A percentile compares a stretch with the other conserved stretches of the same genome.
Evolutionary conservation across 2,797 vertebrate genomes (phyloP).

Genomic region (Esox masquinongy): DNA sequence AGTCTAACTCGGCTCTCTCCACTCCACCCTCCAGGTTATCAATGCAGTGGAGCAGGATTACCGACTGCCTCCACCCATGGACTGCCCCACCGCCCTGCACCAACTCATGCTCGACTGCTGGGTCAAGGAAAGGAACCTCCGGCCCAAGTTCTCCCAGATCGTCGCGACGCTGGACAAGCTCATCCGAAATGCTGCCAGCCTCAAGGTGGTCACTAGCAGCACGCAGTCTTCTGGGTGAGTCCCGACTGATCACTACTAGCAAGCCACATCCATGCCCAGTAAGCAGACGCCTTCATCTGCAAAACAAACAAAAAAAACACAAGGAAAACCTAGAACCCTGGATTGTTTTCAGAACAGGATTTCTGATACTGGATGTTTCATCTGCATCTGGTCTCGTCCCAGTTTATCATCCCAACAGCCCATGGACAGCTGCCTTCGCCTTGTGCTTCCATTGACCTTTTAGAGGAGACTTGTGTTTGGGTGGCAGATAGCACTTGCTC

Average conservation of each 20-base stretch:
- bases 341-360: background rate
- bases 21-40: conserved; percentile 83
- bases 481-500: background rate
- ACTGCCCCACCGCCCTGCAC: conserved; percentile 95
- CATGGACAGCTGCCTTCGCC: too few species aligned
- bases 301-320: background rate
- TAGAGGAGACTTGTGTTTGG: too few species aligned
- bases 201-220: conserved; percentile 93
- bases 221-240: conserved; percentile 92
- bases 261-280: background rate
- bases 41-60: conserved; percentile 98
- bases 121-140: conserved; percentile 95
- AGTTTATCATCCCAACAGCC: too few species aligned
- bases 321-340: background rate
- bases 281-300: background rate
- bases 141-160: conserved; percentile 97
- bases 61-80: conserved; percentile 96
- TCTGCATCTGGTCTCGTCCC: too few species aligned
- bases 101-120: conserved; percentile 99
- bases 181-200: conserved; percentile 96
- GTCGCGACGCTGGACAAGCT: conserved; percentile 98
- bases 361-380: too few species aligned
- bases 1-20: conserved; percentile 19
- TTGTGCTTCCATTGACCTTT: too few species aligned
- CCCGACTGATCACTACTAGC: background rate